A percentile compares a stretch with the other conserved stretches of the same genome.
Conservation (phyloP, 2,113 vertebrate genomes). For the Sceloporus tristichus region DNA sequence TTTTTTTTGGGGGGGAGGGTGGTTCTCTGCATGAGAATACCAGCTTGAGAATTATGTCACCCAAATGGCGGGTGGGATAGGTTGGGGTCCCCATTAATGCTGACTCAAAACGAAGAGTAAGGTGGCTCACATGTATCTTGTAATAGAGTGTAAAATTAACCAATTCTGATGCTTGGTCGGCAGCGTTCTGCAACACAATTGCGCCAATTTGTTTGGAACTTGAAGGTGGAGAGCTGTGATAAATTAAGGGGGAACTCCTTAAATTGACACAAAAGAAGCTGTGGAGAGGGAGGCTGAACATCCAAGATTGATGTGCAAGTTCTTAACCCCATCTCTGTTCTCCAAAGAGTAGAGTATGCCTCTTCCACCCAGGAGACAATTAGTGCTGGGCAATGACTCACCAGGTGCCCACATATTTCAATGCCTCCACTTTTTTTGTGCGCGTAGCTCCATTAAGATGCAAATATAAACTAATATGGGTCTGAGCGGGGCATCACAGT, state of each 20-base stretch:
- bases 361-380: neutral
- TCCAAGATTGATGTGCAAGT: neutral
- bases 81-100: conserved; percentile 35
- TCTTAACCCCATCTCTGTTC: neutral
- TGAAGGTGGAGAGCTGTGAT: neutral
- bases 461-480: neutral
- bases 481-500: neutral
- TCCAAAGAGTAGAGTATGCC: too few species aligned
- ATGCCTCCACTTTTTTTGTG: neutral
- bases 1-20: neutral
- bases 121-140: conserved; percentile 18
- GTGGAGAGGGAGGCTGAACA: neutral
- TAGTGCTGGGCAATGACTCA: neutral
- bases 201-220: fast-evolving
- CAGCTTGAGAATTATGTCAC: conserved; percentile 43
- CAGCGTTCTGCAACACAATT: conserved; percentile 2
- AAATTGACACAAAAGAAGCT: neutral
- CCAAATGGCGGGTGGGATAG: neutral
- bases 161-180: neutral
- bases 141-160: conserved; percentile 11
- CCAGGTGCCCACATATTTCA: neutral
- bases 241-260: neutral
- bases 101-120: conserved; percentile 13
- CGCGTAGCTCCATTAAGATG: neutral
- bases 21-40: conserved; percentile 36